These are phyloP conservation scores for Thryonomys swinderianus DNA, from an alignment of 2,113 vertebrate genomes.

Conservation along the genomic window DNA sequence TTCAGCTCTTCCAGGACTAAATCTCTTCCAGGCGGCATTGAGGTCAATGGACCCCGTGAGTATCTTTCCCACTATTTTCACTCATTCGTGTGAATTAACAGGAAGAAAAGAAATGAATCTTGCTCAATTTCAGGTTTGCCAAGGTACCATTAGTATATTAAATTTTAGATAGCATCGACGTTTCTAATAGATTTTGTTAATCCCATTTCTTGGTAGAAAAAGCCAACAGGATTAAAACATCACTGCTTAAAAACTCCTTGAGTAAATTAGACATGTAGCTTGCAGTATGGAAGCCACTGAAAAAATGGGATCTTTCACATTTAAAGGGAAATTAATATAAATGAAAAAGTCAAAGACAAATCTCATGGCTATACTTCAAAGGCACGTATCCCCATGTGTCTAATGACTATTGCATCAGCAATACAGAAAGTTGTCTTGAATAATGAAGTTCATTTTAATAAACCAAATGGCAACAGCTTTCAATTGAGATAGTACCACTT, in stretches of 20 bases:
- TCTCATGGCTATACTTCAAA: background rate
- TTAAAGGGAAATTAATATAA: conserved; percentile 3
- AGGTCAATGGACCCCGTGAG: conserved; percentile 73
- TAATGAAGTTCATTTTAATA: no score
- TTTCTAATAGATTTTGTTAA: background rate
- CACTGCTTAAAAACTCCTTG: background rate
- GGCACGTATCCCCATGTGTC: background rate
- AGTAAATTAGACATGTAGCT: background rate
- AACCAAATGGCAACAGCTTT: background rate
- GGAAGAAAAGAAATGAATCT: background rate
- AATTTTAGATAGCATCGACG: background rate
- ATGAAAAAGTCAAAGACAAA: background rate
- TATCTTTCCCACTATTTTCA: background rate
- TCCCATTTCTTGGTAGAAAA: background rate
- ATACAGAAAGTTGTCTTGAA: background rate
- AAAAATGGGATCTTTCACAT: background rate
- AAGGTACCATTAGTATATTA: background rate
- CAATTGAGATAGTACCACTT: background rate
- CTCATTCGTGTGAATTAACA: background rate
- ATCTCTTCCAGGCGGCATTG: conserved; percentile 65
- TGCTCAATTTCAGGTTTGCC: background rate
- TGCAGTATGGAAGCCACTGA: background rate
- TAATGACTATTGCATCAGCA: background rate
- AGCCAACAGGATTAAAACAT: background rate
- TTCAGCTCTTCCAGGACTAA: conserved; percentile 63